Percentiles rank a stretch among this genome's conserved stretches.
phyloP scores from a whole-genome alignment of 2,113 vertebrate species.

The Sakesphorus luctuosus region DNA sequence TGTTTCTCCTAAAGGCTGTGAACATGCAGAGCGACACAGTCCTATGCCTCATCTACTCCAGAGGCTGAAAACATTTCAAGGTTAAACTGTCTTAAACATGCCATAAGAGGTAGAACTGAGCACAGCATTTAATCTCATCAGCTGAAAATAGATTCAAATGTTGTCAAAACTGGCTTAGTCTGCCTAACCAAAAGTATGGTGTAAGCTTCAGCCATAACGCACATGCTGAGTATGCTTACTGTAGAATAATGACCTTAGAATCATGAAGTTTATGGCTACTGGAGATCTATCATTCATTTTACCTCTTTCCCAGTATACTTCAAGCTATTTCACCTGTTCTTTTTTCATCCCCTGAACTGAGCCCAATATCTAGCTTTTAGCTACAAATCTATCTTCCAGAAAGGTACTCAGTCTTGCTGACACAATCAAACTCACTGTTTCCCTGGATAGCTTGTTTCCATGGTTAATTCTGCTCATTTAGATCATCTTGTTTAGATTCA shows the following conservation, averaged over 20 bases:
- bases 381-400: neutral
- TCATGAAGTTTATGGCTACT: neutral
- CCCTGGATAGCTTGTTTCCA: neutral
- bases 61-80: neutral
- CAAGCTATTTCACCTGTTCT: neutral
- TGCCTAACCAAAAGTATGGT: neutral
- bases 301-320: neutral
- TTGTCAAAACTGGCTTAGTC: neutral
- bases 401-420: neutral
- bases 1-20: neutral
- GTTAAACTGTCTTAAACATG: neutral
- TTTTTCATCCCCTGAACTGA: neutral
- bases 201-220: neutral
- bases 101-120: neutral
- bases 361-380: neutral
- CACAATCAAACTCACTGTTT: neutral
- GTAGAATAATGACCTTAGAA: neutral
- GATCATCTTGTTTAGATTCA: neutral
- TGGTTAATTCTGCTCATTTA: neutral
- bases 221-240: neutral
- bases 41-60: neutral
- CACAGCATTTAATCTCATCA: neutral
- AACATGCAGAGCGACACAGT: neutral
- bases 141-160: neutral
- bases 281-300: neutral